Conservation (phyloP, 1,140 invertebrate genomes). For the Ips nitidus region DNA sequence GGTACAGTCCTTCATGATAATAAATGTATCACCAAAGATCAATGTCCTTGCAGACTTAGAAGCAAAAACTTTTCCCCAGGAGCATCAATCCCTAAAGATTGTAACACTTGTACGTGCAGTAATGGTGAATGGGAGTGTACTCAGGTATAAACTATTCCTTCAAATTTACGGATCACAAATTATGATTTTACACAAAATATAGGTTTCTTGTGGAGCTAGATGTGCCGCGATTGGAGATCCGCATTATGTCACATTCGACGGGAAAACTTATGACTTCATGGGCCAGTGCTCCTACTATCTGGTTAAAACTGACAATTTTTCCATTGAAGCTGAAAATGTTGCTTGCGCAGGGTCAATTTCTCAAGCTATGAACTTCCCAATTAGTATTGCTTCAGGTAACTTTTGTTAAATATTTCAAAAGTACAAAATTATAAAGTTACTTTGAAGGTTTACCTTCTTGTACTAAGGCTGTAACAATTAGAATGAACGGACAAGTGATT, state of each 20-base stretch:
- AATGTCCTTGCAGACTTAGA: slow-evolving; percentile 79
- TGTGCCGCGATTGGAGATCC: slow-evolving; percentile 85
- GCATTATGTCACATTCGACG: slow-evolving; percentile 89
- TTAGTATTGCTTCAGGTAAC: slow-evolving; percentile 49
- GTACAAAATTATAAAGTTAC: neutral
- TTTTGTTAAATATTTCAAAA: neutral
- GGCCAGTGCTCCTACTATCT: slow-evolving; percentile 85
- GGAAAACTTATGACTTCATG: slow-evolving; percentile 81
- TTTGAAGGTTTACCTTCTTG: slow-evolving; percentile 68
- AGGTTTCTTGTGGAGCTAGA: slow-evolving; percentile 67
- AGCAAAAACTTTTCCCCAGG: slow-evolving; percentile 77
- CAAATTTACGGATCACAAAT: neutral
- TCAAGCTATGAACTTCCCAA: slow-evolving; percentile 67
- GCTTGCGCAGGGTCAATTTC: slow-evolving; percentile 77
- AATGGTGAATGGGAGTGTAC: slow-evolving; percentile 80
- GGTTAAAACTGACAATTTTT: slow-evolving; percentile 66
- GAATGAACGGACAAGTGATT: slow-evolving; percentile 55
- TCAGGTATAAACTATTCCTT: slow-evolving; percentile 46
- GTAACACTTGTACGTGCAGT: slow-evolving; percentile 79
- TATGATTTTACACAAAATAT: slow-evolving; percentile 20
- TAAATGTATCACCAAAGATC: slow-evolving; percentile 67
- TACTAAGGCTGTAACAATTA: slow-evolving; percentile 76
- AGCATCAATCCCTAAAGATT: slow-evolving; percentile 71
- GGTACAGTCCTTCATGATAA: slow-evolving; percentile 69
- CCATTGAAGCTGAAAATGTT: slow-evolving; percentile 79